Conservation (phyloP, 2,797 vertebrate species). For the Pantherophis alleghaniensis region DNA sequence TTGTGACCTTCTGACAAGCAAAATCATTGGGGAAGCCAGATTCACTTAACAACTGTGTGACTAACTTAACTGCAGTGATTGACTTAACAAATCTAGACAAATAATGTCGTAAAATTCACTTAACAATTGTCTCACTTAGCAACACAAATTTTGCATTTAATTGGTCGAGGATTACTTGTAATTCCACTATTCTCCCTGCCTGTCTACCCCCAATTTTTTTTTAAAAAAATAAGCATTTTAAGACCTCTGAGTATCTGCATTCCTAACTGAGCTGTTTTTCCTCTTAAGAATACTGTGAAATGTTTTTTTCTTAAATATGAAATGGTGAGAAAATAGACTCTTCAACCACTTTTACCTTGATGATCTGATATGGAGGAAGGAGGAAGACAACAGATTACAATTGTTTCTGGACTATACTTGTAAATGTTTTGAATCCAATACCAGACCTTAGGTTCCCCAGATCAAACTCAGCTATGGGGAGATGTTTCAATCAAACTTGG, state of each 20-base stretch:
- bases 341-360: background rate
- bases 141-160: no score
- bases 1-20: no score
- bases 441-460: background rate
- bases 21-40: no score
- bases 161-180: no score
- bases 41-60: no score
- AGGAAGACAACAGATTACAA: background rate
- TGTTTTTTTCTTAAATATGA: background rate
- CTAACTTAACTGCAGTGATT: no score
- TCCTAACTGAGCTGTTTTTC: background rate
- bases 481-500: background rate
- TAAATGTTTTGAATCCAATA: background rate
- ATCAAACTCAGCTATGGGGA: background rate
- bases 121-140: no score
- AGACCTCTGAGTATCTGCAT: background rate
- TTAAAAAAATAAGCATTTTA: background rate
- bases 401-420: background rate
- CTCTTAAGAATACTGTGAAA: background rate
- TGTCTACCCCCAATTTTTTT: background rate
- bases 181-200: background rate
- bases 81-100: no score
- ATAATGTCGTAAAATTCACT: no score
- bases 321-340: background rate
- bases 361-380: background rate